Evolutionary conservation across 2,888 invertebrate genomes (phyloP), one percentile per base, ranked within the genome.

Genomic region (Phengaris arion): DNA sequence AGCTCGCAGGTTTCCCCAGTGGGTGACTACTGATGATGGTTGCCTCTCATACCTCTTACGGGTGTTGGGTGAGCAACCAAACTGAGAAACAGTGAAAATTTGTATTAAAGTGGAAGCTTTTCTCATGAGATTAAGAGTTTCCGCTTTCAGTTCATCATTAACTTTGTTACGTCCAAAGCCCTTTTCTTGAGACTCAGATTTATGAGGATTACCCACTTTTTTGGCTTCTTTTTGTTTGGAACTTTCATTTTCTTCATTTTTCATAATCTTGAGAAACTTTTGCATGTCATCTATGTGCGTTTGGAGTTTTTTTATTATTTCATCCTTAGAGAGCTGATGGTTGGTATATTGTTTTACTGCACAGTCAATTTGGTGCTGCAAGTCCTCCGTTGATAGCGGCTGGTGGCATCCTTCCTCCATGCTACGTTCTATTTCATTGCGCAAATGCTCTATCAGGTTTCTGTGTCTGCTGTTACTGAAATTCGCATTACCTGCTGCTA

Each of bases 241-340:
- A 54, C 85, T 89, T 13, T 79, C 84, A 80, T 87, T 87, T 88
- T 83, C 96, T 82, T 96, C 96, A 80, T 96, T 96, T 94, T 99
- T 99, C 83, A 99, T 94, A 84, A 99, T 97, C 82, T 97, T 96
- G 81, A 99, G 99, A 86, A 99, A 99, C 80, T 99, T 95, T 88
- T 99, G 99, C 89, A 99, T 95, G 90, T 99, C 99, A 68, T 97
- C 96, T 75, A 99, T 98, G 92, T 99, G 99, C 0, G 98, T 98
- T 90, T 99, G 99, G 35, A 99, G 93, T 89, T 99, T 99, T 70
- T 95, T 95, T 35, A 99, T 98, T 22, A 99, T 94, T 89, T 99
- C 98, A 84, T 99, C 99, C 89, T 99, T 99, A 92, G 99, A 98
- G 86, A 98, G 97, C 78, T 98, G 95, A 15, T 98, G 98, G 82